Evolutionary conservation across 2,113 vertebrate genomes (phyloP).

Genomic region (Piprites chloris): DNA sequence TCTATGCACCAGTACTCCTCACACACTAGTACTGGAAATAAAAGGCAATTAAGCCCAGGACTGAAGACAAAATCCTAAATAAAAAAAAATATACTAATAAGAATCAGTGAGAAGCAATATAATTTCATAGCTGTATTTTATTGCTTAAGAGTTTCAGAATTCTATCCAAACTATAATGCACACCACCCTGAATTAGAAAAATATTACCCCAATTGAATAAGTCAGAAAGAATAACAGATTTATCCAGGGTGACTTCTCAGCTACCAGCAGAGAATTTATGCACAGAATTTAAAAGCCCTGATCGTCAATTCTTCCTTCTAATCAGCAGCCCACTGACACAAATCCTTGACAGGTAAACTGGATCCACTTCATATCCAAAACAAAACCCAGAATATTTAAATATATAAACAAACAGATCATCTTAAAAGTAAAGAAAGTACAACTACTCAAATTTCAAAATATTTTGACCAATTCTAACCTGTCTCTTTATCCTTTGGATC

Average conservation of each 20-base stretch:
- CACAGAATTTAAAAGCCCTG: not conserved
- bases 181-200: not conserved
- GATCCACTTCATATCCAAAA: not conserved
- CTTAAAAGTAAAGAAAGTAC: not conserved
- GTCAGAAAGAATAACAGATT: not conserved
- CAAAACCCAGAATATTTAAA: not conserved
- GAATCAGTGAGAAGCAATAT: not conserved
- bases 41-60: not conserved
- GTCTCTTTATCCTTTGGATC: constrained; percentile 71
- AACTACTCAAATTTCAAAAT: not conserved
- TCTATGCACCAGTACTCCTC: not conserved
- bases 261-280: not conserved
- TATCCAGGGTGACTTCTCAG: not conserved
- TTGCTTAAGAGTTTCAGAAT: not conserved
- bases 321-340: not conserved
- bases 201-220: not conserved
- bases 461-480: constrained; percentile 64
- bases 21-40: not conserved
- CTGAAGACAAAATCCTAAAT: not conserved
- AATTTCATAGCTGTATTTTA: not conserved
- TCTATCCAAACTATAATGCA: not conserved
- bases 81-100: not conserved
- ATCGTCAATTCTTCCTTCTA: not conserved
- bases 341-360: not conserved
- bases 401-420: not conserved